Evolutionary conservation across 2,797 vertebrate species (phyloP).

Genomic region (Chiroxiphia lanceolata): DNA sequence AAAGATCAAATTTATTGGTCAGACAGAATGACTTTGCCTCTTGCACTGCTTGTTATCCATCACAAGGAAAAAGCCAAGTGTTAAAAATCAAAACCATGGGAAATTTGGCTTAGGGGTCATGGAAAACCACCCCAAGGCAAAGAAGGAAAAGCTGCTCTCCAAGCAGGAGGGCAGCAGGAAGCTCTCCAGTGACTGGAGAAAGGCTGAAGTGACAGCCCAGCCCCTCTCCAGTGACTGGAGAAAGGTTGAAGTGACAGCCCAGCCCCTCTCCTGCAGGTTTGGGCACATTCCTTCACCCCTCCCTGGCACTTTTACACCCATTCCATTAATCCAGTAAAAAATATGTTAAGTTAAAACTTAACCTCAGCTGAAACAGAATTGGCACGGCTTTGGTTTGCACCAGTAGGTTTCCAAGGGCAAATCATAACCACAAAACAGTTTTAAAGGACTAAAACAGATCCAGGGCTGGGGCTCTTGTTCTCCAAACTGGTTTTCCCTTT

Average conservation of each 20-base stretch:
- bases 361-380: not conserved
- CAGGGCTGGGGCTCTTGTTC: not conserved
- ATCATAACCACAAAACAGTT: not conserved
- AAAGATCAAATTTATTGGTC: not conserved
- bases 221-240: not conserved
- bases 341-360: not conserved
- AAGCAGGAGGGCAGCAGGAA: not conserved
- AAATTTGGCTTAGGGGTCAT: not conserved
- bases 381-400: not conserved
- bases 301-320: not conserved
- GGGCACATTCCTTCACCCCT: not conserved
- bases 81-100: rapidly evolving
- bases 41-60: not conserved
- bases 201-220: not conserved
- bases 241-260: not conserved
- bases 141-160: not conserved
- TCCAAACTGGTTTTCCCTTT: not conserved
- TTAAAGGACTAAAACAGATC: not conserved
- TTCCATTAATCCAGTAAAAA: not conserved
- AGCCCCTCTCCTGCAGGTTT: not conserved
- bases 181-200: not conserved
- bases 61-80: not conserved
- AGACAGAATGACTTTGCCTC: not conserved
- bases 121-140: not conserved
- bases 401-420: not conserved